These are phyloP conservation scores for Diabrotica undecimpunctata DNA, from an alignment of 1,140 invertebrate species.

Conservation along the genomic window DNA sequence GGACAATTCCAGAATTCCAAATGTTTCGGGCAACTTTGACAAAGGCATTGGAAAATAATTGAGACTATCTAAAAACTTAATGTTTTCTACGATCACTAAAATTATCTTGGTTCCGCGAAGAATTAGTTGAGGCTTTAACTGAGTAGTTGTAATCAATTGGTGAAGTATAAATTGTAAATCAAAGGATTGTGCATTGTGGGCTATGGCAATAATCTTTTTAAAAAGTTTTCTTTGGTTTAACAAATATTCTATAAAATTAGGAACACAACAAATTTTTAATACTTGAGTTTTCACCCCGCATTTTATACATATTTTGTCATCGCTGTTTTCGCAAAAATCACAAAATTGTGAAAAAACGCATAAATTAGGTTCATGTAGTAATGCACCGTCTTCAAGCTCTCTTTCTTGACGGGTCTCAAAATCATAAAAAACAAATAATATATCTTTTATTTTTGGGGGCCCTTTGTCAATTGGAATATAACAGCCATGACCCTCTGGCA, in stretches of 20 bases:
- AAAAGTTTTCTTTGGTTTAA: constrained; percentile 10
- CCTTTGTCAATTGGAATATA: constrained; percentile 18
- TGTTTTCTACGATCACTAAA: constrained; percentile 8
- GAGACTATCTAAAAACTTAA: constrained; percentile 17
- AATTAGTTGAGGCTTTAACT: constrained; percentile 12
- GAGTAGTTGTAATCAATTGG: constrained; percentile 3
- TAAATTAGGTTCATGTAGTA: too few species aligned
- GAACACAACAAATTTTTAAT: neutral
- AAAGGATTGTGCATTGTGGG: constrained; percentile 14
- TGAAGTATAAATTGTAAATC: constrained; percentile 16
- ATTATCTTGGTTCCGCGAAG: constrained; percentile 19
- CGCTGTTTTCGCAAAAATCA: constrained; percentile 10
- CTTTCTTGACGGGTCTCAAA: constrained; percentile 25
- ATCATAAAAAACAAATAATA: constrained; percentile 26
- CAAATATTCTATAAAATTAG: constrained; percentile 5
- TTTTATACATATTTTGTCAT: constrained; percentile 6
- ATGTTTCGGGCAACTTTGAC: constrained; percentile 9
- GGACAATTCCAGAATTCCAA: constrained; percentile 8
- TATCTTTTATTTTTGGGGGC: constrained; percentile 13
- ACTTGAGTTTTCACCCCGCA: constrained; percentile 7
- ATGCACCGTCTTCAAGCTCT: constrained; percentile 14
- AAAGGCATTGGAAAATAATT: constrained; percentile 21
- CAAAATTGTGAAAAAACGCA: constrained; percentile 14
- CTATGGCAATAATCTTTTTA: constrained; percentile 8
- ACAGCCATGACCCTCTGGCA: constrained; percentile 19